phyloP scores from a whole-genome alignment of 2,113 vertebrate species.

The Tupaia tana region DNA sequence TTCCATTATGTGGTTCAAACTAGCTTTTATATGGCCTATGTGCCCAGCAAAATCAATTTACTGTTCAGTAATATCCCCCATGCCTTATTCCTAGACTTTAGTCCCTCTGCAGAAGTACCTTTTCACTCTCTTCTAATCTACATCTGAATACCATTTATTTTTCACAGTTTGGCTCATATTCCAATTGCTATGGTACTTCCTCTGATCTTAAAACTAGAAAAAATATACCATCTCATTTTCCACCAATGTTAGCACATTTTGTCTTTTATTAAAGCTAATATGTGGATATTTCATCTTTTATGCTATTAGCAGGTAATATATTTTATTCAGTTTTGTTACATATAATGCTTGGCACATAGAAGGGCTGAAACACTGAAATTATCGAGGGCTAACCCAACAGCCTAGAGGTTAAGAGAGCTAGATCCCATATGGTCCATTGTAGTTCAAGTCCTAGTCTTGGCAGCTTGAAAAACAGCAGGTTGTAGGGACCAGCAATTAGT shows the following conservation, averaged over 20 bases:
- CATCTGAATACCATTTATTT: background rate
- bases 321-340: conserved; percentile 10
- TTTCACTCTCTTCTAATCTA: background rate
- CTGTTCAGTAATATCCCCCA: background rate
- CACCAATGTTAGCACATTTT: background rate
- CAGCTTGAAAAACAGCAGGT: too few relatives aligned
- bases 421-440: too few relatives aligned
- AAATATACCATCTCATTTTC: background rate
- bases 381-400: background rate
- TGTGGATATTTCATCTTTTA: conserved; percentile 24
- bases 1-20: background rate
- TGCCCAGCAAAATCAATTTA: background rate
- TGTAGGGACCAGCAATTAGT: too few relatives aligned
- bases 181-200: background rate
- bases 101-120: conserved; percentile 11
- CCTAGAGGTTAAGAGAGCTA: too few relatives aligned
- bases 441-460: too few relatives aligned
- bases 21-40: background rate
- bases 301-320: background rate
- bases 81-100: background rate
- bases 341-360: background rate
- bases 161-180: background rate
- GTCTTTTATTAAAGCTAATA: background rate
- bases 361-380: background rate
- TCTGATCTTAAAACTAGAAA: background rate